These are phyloP conservation scores for Tricholaema leucomelas DNA, from an alignment of 2,113 vertebrate genomes.

Conservation along the genomic window DNA sequence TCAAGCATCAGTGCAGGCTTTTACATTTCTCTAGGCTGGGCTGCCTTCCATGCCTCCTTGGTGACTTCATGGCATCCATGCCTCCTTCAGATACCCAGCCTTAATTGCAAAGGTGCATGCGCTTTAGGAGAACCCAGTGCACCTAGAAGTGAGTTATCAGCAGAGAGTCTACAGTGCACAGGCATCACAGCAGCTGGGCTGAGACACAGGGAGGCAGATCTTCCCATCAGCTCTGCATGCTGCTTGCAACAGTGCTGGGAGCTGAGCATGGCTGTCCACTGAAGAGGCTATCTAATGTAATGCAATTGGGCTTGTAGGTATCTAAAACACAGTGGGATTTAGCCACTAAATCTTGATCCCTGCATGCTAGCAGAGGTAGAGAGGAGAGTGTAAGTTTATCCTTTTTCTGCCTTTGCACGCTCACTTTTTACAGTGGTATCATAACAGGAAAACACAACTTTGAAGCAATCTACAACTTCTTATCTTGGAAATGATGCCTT, in stretches of 20 bases:
- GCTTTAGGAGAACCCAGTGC: not conserved
- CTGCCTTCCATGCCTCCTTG: not conserved
- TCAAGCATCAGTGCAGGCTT: not conserved
- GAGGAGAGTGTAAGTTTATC: not conserved
- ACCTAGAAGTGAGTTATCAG: not conserved
- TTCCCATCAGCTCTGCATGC: not conserved
- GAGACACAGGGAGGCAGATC: not conserved
- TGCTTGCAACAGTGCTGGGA: not conserved
- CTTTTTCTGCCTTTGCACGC: not conserved
- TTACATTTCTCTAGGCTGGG: not conserved
- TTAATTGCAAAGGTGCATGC: not conserved
- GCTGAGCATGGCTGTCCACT: not conserved
- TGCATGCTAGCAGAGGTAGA: not conserved
- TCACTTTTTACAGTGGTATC: not conserved
- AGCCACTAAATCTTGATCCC: not conserved
- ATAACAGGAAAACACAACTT: not conserved
- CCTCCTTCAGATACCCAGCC: not conserved
- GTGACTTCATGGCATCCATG: not conserved
- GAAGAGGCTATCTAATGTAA: fast-evolving
- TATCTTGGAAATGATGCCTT: not conserved
- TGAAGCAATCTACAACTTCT: not conserved
- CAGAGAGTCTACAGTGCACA: not conserved
- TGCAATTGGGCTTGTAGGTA: not conserved
- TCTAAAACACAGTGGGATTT: not conserved
- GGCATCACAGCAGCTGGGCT: not conserved